A percentile compares a stretch with the other conserved stretches of the same genome.
Evolutionary conservation across 2,888 invertebrate species (phyloP).

Genomic region (Xylota segnis): DNA sequence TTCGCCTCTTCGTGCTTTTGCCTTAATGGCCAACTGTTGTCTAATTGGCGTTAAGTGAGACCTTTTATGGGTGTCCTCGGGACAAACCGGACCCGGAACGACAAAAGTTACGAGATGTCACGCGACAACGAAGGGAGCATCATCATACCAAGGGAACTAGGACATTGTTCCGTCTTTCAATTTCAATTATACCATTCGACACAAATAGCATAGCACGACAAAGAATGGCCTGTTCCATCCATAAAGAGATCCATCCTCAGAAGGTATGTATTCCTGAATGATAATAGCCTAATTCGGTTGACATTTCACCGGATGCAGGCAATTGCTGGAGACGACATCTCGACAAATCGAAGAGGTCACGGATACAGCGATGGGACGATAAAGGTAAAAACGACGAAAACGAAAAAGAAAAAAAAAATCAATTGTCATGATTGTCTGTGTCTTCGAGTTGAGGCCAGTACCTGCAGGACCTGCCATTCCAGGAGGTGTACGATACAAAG

Average conservation of each 20-base stretch:
- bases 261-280: slow-evolving; percentile 20
- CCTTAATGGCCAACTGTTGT: slow-evolving; percentile 74
- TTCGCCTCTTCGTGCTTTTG: slow-evolving; percentile 56
- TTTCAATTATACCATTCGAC: slow-evolving; percentile 60
- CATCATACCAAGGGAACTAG: slow-evolving; percentile 13
- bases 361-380: slow-evolving; percentile 41
- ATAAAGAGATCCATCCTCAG: slow-evolving; percentile 7
- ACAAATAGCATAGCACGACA: slow-evolving; percentile 8
- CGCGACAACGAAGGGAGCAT: slow-evolving; percentile 56
- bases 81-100: neutral
- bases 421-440: slow-evolving; percentile 65
- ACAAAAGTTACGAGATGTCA: slow-evolving; percentile 62
- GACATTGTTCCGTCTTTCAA: slow-evolving; percentile 45
- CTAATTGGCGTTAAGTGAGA: slow-evolving; percentile 76
- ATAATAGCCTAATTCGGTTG: slow-evolving; percentile 63
- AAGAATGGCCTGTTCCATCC: slow-evolving; percentile 11
- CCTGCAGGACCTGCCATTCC: slow-evolving; percentile 8
- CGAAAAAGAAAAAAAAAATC: slow-evolving; percentile 50
- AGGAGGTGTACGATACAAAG: slow-evolving; percentile 25
- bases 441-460: slow-evolving; percentile 28
- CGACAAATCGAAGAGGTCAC: slow-evolving; percentile 66
- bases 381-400: slow-evolving; percentile 54
- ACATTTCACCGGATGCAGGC: slow-evolving; percentile 50
- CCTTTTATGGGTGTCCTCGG: slow-evolving; percentile 65
- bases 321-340: slow-evolving; percentile 50